Percentiles rank a stretch among this genome's conserved stretches.
phyloP scores from a whole-genome alignment of 2,888 invertebrate genomes.

The Linnaemya vulpina region DNA sequence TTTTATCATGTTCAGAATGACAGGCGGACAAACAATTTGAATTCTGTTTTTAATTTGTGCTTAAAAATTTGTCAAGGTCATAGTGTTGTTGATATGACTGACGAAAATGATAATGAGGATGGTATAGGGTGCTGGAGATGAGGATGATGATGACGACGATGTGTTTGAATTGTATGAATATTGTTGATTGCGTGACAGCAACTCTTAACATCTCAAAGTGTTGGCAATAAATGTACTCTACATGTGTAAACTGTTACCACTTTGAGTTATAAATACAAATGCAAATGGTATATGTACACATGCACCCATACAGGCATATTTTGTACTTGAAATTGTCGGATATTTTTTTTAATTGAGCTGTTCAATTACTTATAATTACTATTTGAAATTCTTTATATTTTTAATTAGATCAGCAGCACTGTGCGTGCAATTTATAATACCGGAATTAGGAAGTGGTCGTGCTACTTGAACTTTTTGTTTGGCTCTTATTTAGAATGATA shows the following conservation, averaged over 20 bases:
- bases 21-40: constrained; percentile 64
- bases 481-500: too few relatives aligned
- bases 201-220: constrained; percentile 47
- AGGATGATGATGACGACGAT: constrained; percentile 1
- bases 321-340: background rate
- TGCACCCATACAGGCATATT: background rate
- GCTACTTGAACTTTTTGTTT: too few relatives aligned
- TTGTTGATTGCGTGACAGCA: constrained; percentile 59
- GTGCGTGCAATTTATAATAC: too few relatives aligned
- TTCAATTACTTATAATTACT: background rate
- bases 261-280: constrained; percentile 17
- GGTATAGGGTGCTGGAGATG: too few relatives aligned
- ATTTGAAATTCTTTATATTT: too few relatives aligned
- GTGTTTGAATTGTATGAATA: constrained; percentile 35
- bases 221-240: constrained; percentile 63
- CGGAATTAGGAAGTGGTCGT: too few relatives aligned
- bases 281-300: background rate
- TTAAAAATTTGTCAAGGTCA: constrained; percentile 61
- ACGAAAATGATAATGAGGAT: background rate
- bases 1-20: constrained; percentile 45
- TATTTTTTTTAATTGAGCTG: constrained; percentile 16
- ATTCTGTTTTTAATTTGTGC: constrained; percentile 46
- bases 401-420: too few relatives aligned
- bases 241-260: constrained; percentile 63
- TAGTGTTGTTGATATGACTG: constrained; percentile 4